These are phyloP conservation scores for Grammomys surdaster DNA, from an alignment of 2,113 vertebrate species.

Conservation along the genomic window DNA sequence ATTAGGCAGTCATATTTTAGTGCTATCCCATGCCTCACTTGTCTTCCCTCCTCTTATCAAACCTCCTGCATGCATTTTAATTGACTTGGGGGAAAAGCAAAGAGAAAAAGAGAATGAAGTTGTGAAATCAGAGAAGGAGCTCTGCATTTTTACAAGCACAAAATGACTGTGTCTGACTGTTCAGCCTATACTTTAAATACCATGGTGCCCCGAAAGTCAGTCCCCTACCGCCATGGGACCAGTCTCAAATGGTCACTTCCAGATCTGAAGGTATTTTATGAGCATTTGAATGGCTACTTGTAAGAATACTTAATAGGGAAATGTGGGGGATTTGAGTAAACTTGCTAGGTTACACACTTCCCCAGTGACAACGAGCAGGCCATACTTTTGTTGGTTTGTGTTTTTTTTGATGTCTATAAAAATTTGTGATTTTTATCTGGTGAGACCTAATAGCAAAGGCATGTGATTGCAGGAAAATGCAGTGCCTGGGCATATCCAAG, in stretches of 20 bases:
- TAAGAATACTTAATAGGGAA: background rate
- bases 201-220: slow-evolving; percentile 42
- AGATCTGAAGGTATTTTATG: slow-evolving; percentile 36
- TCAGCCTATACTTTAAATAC: slow-evolving; percentile 66
- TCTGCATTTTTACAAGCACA: slow-evolving; percentile 71
- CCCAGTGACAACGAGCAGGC: background rate
- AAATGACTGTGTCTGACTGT: slow-evolving; percentile 53
- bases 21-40: slow-evolving; percentile 83
- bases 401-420: background rate
- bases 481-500: background rate
- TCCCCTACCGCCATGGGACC: slow-evolving; percentile 39
- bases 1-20: slow-evolving; percentile 86
- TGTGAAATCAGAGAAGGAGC: slow-evolving; percentile 77
- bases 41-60: slow-evolving; percentile 86
- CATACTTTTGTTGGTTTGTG: background rate
- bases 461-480: background rate
- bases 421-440: background rate
- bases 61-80: slow-evolving; percentile 88
- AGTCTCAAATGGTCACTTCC: slow-evolving; percentile 57
- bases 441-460: background rate
- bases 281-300: background rate
- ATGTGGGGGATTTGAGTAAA: background rate
- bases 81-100: slow-evolving; percentile 86
- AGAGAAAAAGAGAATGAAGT: slow-evolving; percentile 82
- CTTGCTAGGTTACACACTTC: background rate